Evolutionary conservation across 2,888 invertebrate genomes (phyloP).

Genomic region (Anoplius nigerrimus): DNA sequence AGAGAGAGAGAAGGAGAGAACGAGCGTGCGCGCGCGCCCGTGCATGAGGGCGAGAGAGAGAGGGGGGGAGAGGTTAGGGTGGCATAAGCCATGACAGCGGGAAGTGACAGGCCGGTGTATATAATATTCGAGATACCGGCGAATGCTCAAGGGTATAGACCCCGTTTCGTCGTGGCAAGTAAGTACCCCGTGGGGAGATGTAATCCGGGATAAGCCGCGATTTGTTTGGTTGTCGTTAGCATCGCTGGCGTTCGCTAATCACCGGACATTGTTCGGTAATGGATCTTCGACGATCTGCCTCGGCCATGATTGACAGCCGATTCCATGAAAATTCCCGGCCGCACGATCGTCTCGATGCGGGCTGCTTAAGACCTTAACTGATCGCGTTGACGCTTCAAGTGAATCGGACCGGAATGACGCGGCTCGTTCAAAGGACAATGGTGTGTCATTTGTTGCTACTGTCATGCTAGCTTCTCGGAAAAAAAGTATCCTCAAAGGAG

Average conservation of each 20-base stretch:
- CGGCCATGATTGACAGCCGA: constrained; percentile 52
- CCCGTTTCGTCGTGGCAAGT: constrained; percentile 34
- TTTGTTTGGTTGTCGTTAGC: constrained; percentile 71
- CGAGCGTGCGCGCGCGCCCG: too few species aligned
- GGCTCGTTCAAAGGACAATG: not conserved
- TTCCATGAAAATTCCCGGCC: constrained; percentile 41
- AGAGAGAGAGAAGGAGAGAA: too few species aligned
- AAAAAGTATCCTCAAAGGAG: too few species aligned
- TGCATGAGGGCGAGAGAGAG: too few species aligned
- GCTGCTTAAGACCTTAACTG: constrained; percentile 2
- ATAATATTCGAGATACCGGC: constrained; percentile 58
- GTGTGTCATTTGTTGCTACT: too few species aligned
- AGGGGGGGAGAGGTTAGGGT: constrained; percentile 40
- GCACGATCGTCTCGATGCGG: constrained; percentile 12
- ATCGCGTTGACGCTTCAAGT: constrained; percentile 21
- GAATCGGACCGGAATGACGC: constrained; percentile 13
- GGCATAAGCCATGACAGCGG: constrained; percentile 58
- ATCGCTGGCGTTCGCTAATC: constrained; percentile 65
- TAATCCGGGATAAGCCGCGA: constrained; percentile 69
- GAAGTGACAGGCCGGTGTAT: constrained; percentile 57
- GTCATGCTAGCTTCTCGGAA: too few species aligned
- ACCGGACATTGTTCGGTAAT: constrained; percentile 68
- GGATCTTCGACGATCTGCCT: constrained; percentile 57
- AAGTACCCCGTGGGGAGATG: constrained; percentile 60
- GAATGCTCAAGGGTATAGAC: constrained; percentile 36